Evolutionary conservation across 2,113 vertebrate genomes (phyloP), one percentile per base, ranked within the genome.

Genomic region (Fukomys damarensis): DNA sequence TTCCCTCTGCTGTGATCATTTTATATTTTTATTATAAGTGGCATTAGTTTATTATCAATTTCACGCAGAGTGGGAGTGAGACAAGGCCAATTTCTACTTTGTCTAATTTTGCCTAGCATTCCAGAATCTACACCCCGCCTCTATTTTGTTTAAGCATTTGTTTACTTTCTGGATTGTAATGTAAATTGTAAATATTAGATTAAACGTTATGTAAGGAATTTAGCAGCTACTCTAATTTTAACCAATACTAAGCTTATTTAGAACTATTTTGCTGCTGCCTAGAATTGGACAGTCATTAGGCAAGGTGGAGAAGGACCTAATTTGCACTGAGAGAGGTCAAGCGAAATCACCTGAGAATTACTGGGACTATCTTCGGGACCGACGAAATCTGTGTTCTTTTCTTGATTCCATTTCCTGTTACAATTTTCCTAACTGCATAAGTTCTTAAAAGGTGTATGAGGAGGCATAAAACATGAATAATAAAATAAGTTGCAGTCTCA

Each of bases 31-130:
- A 68, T 86, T 91, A 19, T 70, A 70, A 89, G 24, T 74, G 35
- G 3, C 46, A 65, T 92, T 86, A 61, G 46, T 96, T 95, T 86
- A 82, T 86, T 66, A 54, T 30, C 8, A 90, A 87, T 59, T 83
- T 89, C 70, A 61, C 41, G 32, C 52, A 9, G 54, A 54, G 74
- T 83, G 30, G 20, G 43, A 94, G 12, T 65, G 28, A 95, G 28
- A 38, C 1, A 95, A 89, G 43, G 68, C 49, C 54, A 54, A 83
- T 1, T 9, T 41, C 9, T 88, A 16, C 74, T 85, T 88, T 76
- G 7, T 20, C 88, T 65, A 59, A 24, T 32, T 46, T 93, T 79
- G n/a, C 1, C 11, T 26, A 32, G 80, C 85, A 68, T 76, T 84
- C 52, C 35, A 88, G 17, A 89, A 74, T 87, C 9, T 9, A 7